Conservation (phyloP, 2,888 invertebrate genomes). For the Nesidiocoris tenuis region DNA sequence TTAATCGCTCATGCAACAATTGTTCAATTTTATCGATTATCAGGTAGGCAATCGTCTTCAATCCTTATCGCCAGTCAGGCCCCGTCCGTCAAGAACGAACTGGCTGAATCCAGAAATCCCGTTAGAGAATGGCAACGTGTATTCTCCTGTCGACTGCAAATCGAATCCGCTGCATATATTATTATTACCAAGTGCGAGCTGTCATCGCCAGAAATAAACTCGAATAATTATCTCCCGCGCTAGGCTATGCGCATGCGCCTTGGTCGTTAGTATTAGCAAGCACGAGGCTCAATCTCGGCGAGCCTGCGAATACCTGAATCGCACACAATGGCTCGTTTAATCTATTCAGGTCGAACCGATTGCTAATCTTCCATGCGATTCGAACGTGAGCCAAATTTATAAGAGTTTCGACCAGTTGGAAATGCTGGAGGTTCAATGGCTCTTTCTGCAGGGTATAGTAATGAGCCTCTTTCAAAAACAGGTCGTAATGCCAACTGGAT, state of each 20-base stretch:
- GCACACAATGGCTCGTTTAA: conserved; percentile 38
- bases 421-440: conserved; percentile 3
- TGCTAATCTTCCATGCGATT: conserved; percentile 34
- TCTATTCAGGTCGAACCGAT: conserved; percentile 28
- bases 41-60: too few relatives aligned
- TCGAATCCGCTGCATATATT: too few relatives aligned
- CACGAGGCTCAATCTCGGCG: not conserved
- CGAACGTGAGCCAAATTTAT: conserved; percentile 39
- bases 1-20: too few relatives aligned
- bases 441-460: conserved; percentile 24
- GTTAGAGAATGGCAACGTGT: too few relatives aligned
- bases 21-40: too few relatives aligned
- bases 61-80: too few relatives aligned
- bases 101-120: too few relatives aligned
- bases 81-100: too few relatives aligned
- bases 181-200: not conserved
- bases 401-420: conserved; percentile 22
- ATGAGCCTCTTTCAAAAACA: conserved; percentile 36
- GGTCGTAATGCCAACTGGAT: too few relatives aligned
- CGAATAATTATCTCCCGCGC: not conserved
- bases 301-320: not conserved
- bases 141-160: too few relatives aligned
- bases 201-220: not conserved
- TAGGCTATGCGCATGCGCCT: not conserved
- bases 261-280: conserved; percentile 20